A percentile compares a stretch with the other conserved stretches of the same genome.
These are phyloP conservation scores for Coregonus clupeaformis DNA, from an alignment of 2,113 vertebrate genomes.

Conservation along the genomic window DNA sequence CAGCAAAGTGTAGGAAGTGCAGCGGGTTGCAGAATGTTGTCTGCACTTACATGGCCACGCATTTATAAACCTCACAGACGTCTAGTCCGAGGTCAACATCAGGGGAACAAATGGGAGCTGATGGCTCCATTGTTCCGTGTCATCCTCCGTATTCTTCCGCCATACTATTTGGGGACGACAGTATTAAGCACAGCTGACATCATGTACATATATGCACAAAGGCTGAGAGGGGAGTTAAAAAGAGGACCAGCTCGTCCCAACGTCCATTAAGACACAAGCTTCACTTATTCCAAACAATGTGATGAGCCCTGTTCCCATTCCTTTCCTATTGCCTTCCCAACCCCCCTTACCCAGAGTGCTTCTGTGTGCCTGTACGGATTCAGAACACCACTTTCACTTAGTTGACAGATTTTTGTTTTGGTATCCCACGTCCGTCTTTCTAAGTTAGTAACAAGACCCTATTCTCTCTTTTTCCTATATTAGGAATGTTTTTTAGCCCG, in stretches of 20 bases:
- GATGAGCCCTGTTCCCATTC: slow-evolving; percentile 38
- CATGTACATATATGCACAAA: slow-evolving; percentile 55
- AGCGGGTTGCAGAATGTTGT: slow-evolving; percentile 64
- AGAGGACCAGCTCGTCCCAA: slow-evolving; percentile 24
- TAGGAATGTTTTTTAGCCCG: slow-evolving; percentile 33
- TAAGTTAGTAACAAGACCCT: slow-evolving; percentile 50
- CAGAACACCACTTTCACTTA: slow-evolving; percentile 20
- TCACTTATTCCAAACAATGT: slow-evolving; percentile 72
- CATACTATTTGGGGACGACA: slow-evolving; percentile 48
- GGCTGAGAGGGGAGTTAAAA: slow-evolving; percentile 44
- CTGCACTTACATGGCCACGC: slow-evolving; percentile 51
- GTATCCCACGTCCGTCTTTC: slow-evolving; percentile 24
- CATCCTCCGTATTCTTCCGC: slow-evolving; percentile 56
- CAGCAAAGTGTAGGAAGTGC: slow-evolving; percentile 65
- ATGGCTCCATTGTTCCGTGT: slow-evolving; percentile 71
- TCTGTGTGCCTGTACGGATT: slow-evolving; percentile 25
- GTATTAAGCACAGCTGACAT: slow-evolving; percentile 67
- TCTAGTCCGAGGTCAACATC: slow-evolving; percentile 65
- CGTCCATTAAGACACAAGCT: slow-evolving; percentile 69
- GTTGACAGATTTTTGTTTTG: slow-evolving; percentile 20
- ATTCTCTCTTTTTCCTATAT: slow-evolving; percentile 46
- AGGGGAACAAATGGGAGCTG: slow-evolving; percentile 68
- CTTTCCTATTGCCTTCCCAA: slow-evolving; percentile 29
- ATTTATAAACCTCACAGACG: slow-evolving; percentile 56
- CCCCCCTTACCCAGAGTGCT: slow-evolving; percentile 22